Evolutionary conservation across 2,797 vertebrate species (phyloP).

Genomic region (Buceros bicornis): DNA sequence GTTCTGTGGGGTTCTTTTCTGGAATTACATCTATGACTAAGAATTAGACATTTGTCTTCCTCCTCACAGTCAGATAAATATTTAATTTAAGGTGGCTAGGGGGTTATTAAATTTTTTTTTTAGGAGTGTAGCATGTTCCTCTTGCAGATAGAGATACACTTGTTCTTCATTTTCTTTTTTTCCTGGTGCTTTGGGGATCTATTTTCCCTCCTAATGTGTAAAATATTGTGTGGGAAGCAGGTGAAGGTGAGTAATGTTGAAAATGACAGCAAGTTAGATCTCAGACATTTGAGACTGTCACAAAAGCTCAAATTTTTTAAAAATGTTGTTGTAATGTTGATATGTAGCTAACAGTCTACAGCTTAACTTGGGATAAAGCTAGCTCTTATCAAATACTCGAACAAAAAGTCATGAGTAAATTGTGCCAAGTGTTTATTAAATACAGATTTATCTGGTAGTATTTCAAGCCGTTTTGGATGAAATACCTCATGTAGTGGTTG

Average conservation of each 20-base stretch:
- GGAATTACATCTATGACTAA: neutral
- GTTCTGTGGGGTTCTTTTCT: neutral
- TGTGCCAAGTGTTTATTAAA: neutral
- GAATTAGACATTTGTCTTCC: neutral
- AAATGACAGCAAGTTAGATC: neutral
- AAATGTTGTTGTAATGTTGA: neutral
- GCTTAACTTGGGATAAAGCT: neutral
- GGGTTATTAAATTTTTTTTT: neutral
- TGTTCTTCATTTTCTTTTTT: neutral
- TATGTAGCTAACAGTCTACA: neutral
- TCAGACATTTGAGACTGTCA: neutral
- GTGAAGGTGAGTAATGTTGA: slow-evolving; percentile 14
- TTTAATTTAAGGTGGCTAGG: neutral
- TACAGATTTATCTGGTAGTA: neutral
- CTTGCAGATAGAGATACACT: neutral
- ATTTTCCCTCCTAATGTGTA: neutral
- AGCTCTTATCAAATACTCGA: neutral
- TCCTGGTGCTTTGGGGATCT: neutral
- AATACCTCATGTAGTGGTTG: neutral
- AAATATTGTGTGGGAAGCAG: slow-evolving; percentile 7
- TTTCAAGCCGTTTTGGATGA: neutral
- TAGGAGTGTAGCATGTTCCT: neutral
- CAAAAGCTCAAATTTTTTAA: neutral
- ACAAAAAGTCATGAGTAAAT: neutral
- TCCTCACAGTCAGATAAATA: neutral